Evolutionary conservation across 2,888 invertebrate species (phyloP), one percentile per base, ranked within the genome.

Genomic region (Lochmaea capreae): DNA sequence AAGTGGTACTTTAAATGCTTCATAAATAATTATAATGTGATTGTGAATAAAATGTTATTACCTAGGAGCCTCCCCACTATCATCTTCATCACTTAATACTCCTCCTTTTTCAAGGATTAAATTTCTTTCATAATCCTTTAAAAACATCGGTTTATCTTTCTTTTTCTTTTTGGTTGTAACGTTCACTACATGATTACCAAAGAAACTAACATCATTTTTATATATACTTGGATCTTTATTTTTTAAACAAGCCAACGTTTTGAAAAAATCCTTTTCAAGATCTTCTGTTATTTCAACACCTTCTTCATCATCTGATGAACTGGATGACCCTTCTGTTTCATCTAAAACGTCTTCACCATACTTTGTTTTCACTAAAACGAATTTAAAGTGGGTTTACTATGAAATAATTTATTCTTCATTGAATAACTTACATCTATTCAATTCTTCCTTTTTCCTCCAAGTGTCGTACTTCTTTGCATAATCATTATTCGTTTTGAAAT

Each of bases 171-270:
- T 71, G n/a, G 77, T 77, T 70, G 71, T 79, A 33, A 70, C 68
- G 14, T 54, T 61, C 26, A 67, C 71, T 6, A 58, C 71, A 10
- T 62, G 65, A 12, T 70, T 46, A 62, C 83, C 79, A 87, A 96
- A 97, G 83, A 95, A 96, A 68, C 89, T 90, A 43, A 90, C 90
- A 69, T 90, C 89, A 57, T 93, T 90, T 83, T 97, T 92, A 86
- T 98, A 98, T 77, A 98, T 97, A 79, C 91, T 90, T 0, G 97
- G 96, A 88, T 98, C 95, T 84, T 95, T 95, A 62, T 92, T 94
- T 85, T 97, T 98, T 62, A 99, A 87, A 67, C 92, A 92, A 0
- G 97, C 90, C 2, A 98, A 88, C 0, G 97, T 94, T 87, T 94
- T 94, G 59, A 96, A 92, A 87, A 99, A 99, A 78, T 95, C 93